A percentile compares a stretch with the other conserved stretches of the same genome.
These are phyloP conservation scores for Latrodectus hesperus DNA, from an alignment of 2,888 invertebrate species.

Conservation along the genomic window DNA sequence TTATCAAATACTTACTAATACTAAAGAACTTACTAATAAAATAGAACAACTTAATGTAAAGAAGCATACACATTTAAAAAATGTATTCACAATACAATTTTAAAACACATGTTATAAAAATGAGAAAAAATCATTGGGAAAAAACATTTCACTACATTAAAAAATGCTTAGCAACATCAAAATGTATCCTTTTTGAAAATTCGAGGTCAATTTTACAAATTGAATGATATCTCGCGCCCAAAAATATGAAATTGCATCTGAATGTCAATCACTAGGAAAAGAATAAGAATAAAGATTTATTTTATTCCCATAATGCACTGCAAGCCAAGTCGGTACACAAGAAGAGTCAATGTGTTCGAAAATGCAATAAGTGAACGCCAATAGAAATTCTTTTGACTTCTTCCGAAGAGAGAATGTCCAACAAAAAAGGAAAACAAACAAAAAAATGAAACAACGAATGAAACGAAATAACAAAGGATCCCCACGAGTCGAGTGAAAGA, in stretches of 20 bases:
- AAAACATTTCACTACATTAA: too few species aligned
- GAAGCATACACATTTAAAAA: too few species aligned
- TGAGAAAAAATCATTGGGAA: too few species aligned
- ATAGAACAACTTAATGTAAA: too few species aligned
- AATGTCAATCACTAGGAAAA: constrained; percentile 14
- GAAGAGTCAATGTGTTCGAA: constrained; percentile 41
- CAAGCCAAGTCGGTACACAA: constrained; percentile 3
- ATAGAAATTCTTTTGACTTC: constrained; percentile 36
- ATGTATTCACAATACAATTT: too few species aligned
- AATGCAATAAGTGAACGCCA: constrained; percentile 51
- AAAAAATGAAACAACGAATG: not conserved
- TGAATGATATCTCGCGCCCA: not conserved
- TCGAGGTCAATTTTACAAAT: not conserved
- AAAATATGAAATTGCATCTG: constrained; percentile 18
- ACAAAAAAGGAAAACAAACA: constrained; percentile 6
- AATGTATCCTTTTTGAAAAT: too few species aligned
- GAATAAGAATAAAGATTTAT: not conserved
- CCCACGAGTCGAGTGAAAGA: constrained; percentile 8
- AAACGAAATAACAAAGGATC: constrained; percentile 41
- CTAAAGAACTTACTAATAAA: too few species aligned
- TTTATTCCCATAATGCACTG: constrained; percentile 1
- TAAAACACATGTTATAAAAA: too few species aligned
- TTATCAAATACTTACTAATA: too few species aligned
- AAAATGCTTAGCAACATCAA: too few species aligned
- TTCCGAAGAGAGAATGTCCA: constrained; percentile 5